Evolutionary conservation across 2,888 invertebrate species (phyloP), one percentile per base, ranked within the genome.

Genomic region (Holacanthella duospinosa): DNA sequence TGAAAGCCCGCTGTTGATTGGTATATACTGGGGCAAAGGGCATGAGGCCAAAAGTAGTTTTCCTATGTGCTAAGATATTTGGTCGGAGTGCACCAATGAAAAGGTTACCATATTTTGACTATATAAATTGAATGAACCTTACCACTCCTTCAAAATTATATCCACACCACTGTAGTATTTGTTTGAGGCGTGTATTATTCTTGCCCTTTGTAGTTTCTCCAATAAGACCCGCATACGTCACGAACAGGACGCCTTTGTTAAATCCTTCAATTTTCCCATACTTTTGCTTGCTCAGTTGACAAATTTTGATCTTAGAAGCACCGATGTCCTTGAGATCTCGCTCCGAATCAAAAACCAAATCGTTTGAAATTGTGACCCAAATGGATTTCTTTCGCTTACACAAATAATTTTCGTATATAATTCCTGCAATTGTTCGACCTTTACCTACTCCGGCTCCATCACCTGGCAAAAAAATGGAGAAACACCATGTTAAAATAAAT

Each of bases 391-490:
- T 95, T 59, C 95, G 83, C 0, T 95, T 93, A 76, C 88, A 86
- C 70, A 93, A 77, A 77, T 93, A 96, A 79, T 99, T 99, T 80
- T 99, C 99, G 79, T 85, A 94, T 74, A 99, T 99, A 60, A 99
- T 87, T 58, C 97, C 97, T 4, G 94, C 97, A 67, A 99, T 93
- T 1, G 97, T 99, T 64, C 99, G 85, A 26, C 96, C 96, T 77
- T 96, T 96, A 66, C 96, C 96, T 58, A 96, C 95, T 70, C 96
- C 96, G 66, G 97, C 97, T 64, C 99, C 97, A 79, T 99, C 97
- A 68, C 97, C 93, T 88, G 74, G 70, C 64, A 99, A 90, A 0
- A 99, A 84, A 80, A 95, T 99, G 36, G n/a, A n/a, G n/a, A n/a
- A n/a, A n/a, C n/a, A n/a, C n/a, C n/a, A n/a, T n/a, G n/a, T n/a